Base-by-base conservation (phyloP, 2,888 invertebrate genomes). In the Lottia gigantea region DNA sequence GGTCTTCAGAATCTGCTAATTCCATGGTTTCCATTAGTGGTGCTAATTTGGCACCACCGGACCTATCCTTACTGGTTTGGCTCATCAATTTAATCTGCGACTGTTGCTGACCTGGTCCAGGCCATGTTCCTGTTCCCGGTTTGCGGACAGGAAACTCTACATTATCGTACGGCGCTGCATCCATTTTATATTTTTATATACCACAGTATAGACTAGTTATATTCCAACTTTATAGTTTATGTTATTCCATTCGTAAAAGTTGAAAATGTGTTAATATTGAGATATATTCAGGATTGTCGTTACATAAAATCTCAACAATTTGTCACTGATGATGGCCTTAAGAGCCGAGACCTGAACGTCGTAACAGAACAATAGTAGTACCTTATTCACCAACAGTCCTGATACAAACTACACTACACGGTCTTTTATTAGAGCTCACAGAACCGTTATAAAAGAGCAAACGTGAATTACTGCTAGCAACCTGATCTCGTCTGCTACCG, bases 81-180 rank as follows among this genome's bases (percentile, higher is more conserved):
- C 64, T 70, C 26, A 70, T 70, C 8, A 65, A 62, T 55, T 73
- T 73, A 14, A 55, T 46, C n/a, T 68, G 69, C 7, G 46, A 26
- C 23, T 66, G 46, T 2, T 67, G 26, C 25, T 68, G 70, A 0
- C 74, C 72, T 67, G 78, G 72, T 61, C 78, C 78, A 19, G 78
- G 75, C 76, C 79, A 78, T 14, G 80, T 76, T 8, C 78, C 81
- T 0, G 76, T 70, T 11, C 69, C 75, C 1, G 80, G 80, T 25
- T 81, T 77, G 49, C 82, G 74, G 31, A 83, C 73, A 0, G 85
- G 85, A 71, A 85, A 85, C 73, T 85, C 85, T 71, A 85, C 85
- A 72, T 85, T 85, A 74, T 85, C 85, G 68, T 85, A 85, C 14
- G 85, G 83, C 31, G 80, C 80, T 19, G 80, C 77, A 74, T 83